Evolutionary conservation across 2,888 invertebrate species (phyloP), one percentile per base, ranked within the genome.

Genomic region (Griposia aprilina): DNA sequence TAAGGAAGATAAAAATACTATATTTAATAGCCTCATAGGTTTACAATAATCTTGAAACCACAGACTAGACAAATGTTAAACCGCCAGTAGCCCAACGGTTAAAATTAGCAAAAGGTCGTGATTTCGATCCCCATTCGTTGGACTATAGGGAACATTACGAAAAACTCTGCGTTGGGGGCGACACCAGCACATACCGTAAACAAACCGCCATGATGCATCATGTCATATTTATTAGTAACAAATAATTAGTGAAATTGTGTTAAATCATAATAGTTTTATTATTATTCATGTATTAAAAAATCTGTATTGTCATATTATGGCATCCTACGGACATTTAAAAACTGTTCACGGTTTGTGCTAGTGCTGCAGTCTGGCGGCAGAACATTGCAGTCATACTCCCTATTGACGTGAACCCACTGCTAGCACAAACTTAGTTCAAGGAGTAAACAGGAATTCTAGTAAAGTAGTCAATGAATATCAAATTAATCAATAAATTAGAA

Each of bases 401-500:
- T 41, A 41, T 41, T 45, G 6, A 70, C n/a, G 20, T 45, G 8
- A 30, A 48, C 17, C 4, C 15, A n/a, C 41, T 41, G 26, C 26
- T 48, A 48, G 0, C 8, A 17, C 45, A 30, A 20, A 65, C 23
- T 41, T n/a, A 45, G 1, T 23, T 6, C n/a, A 8, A 4, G 17
- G 59, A 41, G 6, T 23, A 71, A 71, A 15, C 41, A 71, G 10
- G 11, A 59, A 26, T 13, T 59, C 20, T 52, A 50, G 11, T 26
- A 13, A 36, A 74, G 26, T 62, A 50, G 13, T 30, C 15, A 41
- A 36, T n/a, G n/a, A 36, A 52, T 23, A 66, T 20, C n/a, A 57
- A 48, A 60, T 41, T 23, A 55, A 65, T 59, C 36, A 60, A 52
- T n/a, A 62, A 76, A 23, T 26, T 36, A 48, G 13, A 76, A 52